Evolutionary conservation across 1,140 invertebrate genomes (phyloP).

Genomic region (Diprion similis): DNA sequence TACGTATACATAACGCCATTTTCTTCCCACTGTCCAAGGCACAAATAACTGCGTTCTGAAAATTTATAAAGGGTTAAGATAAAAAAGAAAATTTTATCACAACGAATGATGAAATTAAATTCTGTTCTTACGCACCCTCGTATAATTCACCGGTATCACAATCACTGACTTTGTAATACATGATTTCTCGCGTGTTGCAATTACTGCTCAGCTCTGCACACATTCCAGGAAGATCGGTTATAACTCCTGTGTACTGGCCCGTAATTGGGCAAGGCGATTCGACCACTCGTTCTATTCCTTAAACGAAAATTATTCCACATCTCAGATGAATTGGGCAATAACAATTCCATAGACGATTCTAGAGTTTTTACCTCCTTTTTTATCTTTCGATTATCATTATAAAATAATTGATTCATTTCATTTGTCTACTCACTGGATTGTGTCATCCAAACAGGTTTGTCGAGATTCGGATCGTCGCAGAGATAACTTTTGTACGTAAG

Average conservation of each 20-base stretch:
- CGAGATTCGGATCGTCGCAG: constrained; percentile 56
- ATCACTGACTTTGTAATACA: constrained; percentile 76
- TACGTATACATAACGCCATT: constrained; percentile 73
- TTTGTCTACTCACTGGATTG: constrained; percentile 66
- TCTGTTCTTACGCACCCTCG: constrained; percentile 62
- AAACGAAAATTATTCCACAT: constrained; percentile 29
- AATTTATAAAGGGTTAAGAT: constrained; percentile 18
- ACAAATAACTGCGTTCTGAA: constrained; percentile 73
- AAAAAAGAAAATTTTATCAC: neutral
- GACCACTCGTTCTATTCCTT: constrained; percentile 61
- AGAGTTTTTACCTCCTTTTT: neutral
- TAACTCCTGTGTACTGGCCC: constrained; percentile 72
- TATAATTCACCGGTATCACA: constrained; percentile 69
- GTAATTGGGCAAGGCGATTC: constrained; percentile 73
- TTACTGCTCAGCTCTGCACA: constrained; percentile 78
- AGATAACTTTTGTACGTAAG: constrained; percentile 47
- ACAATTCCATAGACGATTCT: neutral
- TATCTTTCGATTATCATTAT: neutral
- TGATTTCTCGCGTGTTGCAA: constrained; percentile 72
- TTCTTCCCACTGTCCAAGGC: constrained; percentile 76
- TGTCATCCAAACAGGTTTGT: constrained; percentile 67
- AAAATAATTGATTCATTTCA: neutral
- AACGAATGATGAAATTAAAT: constrained; percentile 2
- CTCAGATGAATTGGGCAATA: neutral
- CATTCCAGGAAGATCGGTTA: constrained; percentile 70